Percentiles rank a stretch among this genome's conserved stretches.
phyloP scores from a whole-genome alignment of 2,797 vertebrate genomes.

The Echiichthys vipera region DNA sequence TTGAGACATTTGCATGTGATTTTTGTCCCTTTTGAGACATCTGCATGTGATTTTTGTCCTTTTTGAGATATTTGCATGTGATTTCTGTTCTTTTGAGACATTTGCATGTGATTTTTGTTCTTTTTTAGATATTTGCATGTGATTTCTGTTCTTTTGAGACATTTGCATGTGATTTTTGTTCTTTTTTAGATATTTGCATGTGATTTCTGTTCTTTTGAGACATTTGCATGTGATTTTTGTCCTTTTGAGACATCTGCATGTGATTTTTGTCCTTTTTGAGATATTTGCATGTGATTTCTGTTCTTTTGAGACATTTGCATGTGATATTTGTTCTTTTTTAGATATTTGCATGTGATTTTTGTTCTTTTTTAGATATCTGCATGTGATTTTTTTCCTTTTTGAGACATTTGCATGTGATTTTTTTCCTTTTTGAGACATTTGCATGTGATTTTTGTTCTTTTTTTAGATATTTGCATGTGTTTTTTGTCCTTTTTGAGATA shows the following conservation, averaged over 20 bases:
- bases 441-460: not conserved
- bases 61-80: no score
- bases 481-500: no score
- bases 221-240: accelerated
- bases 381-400: not conserved
- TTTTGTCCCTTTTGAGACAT: accelerated
- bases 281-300: not conserved
- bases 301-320: accelerated
- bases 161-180: not conserved
- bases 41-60: accelerated
- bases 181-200: no score
- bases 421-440: accelerated
- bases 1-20: no score
- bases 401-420: accelerated
- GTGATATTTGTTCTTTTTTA: accelerated
- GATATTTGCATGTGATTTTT: not conserved
- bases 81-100: no score
- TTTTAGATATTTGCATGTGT: accelerated
- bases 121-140: accelerated
- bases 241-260: accelerated
- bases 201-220: not conserved
- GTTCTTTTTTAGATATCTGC: no score
- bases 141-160: accelerated
- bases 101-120: accelerated
- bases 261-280: no score